phyloP scores from a whole-genome alignment of 2,888 invertebrate species.

The Electrophaes corylata region DNA sequence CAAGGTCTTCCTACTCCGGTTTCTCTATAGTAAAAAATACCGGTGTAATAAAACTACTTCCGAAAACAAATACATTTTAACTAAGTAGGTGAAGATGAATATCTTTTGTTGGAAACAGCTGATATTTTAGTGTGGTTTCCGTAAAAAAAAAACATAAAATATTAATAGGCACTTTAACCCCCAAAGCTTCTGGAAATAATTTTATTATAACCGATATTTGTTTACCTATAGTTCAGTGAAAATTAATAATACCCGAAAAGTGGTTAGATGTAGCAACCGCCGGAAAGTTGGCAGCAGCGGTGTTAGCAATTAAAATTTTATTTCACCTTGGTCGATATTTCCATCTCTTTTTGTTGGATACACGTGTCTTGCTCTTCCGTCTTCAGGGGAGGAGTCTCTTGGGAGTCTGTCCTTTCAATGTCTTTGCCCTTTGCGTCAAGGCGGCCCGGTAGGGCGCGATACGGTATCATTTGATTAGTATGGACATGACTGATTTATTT shows the following conservation, averaged over 20 bases:
- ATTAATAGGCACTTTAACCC: too few species aligned
- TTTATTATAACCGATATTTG: too few species aligned
- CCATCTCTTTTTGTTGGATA: conserved; percentile 61
- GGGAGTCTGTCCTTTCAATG: conserved; percentile 88
- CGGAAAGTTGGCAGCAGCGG: conserved; percentile 15
- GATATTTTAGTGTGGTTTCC: too few species aligned
- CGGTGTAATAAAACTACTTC: too few species aligned
- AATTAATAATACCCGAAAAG: not conserved
- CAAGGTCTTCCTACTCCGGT: too few species aligned
- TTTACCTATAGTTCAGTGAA: too few species aligned
- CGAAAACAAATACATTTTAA: too few species aligned
- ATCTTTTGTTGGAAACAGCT: too few species aligned
- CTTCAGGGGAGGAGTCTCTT: conserved; percentile 84
- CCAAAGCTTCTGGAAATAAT: too few species aligned
- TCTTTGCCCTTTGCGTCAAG: conserved; percentile 84
- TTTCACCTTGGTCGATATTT: conserved; percentile 77
- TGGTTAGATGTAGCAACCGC: not conserved
- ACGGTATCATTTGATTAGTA: conserved; percentile 56
- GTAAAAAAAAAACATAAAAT: too few species aligned
- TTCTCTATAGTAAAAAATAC: too few species aligned
- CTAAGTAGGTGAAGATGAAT: too few species aligned
- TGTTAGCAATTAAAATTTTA: conserved; percentile 81
- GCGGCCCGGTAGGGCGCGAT: conserved; percentile 77
- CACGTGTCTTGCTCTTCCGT: conserved; percentile 67
- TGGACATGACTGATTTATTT: conserved; percentile 59